phyloP scores from a whole-genome alignment of 1,140 invertebrate species.

The Maconellicoccus hirsutus region DNA sequence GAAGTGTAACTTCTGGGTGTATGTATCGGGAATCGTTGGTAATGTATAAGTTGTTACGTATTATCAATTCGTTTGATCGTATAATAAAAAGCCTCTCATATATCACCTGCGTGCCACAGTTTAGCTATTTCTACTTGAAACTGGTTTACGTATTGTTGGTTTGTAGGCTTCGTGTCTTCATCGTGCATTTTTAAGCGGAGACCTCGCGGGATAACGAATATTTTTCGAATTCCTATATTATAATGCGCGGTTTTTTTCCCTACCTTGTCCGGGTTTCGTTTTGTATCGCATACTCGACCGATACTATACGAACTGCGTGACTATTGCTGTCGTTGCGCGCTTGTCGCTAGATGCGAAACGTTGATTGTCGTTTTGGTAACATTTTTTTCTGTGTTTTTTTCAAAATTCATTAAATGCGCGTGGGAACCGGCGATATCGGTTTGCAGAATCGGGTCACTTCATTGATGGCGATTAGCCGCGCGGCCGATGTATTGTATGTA shows the following conservation, averaged over 20 bases:
- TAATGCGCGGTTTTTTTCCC: background rate
- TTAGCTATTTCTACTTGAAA: conserved; percentile 12
- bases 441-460: background rate
- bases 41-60: conserved; percentile 19
- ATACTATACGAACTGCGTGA: background rate
- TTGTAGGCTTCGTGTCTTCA: conserved; percentile 18
- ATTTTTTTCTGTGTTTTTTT: background rate
- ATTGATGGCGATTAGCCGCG: background rate
- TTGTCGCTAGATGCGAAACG: background rate
- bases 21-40: background rate
- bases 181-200: conserved; percentile 15
- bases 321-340: background rate
- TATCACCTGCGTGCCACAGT: conserved; percentile 19
- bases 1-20: conserved; percentile 22
- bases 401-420: background rate
- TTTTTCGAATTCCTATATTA: conserved; percentile 19
- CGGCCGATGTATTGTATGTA: background rate
- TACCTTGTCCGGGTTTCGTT: background rate
- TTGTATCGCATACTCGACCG: background rate
- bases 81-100: conserved; percentile 19
- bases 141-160: conserved; percentile 12
- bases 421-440: background rate
- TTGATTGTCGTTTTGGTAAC: conserved; percentile 4
- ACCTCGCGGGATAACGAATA: conserved; percentile 18
- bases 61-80: conserved; percentile 18